These are phyloP conservation scores for Caerostris darwini DNA, from an alignment of 1,140 invertebrate species.

Conservation along the genomic window DNA sequence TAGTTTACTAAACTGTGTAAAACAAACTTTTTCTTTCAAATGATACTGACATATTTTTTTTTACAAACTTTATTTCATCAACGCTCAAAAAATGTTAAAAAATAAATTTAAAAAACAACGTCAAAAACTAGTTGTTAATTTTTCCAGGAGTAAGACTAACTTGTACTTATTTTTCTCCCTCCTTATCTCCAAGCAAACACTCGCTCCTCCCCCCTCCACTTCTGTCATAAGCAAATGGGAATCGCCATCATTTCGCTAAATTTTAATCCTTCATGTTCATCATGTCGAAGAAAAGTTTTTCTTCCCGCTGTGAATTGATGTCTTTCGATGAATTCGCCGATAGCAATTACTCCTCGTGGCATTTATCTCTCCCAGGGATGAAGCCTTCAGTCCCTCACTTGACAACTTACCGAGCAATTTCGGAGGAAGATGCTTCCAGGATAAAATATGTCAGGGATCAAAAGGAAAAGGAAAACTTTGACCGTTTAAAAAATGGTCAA, in stretches of 20 bases:
- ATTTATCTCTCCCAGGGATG: constrained; percentile 47
- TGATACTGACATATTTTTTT: too few species aligned
- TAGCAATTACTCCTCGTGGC: constrained; percentile 47
- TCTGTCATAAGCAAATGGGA: constrained; percentile 41
- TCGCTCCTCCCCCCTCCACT: neutral
- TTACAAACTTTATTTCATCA: too few species aligned
- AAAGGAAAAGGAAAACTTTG: constrained; percentile 35
- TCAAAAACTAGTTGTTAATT: too few species aligned
- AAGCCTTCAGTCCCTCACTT: constrained; percentile 39
- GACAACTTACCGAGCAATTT: constrained; percentile 53
- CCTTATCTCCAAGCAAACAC: too few species aligned
- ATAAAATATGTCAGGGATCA: constrained; percentile 34
- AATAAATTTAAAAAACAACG: too few species aligned
- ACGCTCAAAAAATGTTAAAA: too few species aligned
- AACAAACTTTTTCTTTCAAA: too few species aligned
- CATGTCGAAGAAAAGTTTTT: constrained; percentile 36
- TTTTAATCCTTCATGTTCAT: constrained; percentile 54
- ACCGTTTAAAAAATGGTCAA: neutral
- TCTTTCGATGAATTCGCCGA: constrained; percentile 35
- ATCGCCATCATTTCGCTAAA: neutral
- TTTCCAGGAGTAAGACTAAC: too few species aligned
- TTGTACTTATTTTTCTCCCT: too few species aligned
- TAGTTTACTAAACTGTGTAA: too few species aligned
- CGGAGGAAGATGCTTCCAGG: neutral
- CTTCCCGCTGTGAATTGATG: neutral